A percentile compares a stretch with the other conserved stretches of the same genome.
These are phyloP conservation scores for Phalacrocorax carbo DNA, from an alignment of 2,113 vertebrate genomes.

Conservation along the genomic window DNA sequence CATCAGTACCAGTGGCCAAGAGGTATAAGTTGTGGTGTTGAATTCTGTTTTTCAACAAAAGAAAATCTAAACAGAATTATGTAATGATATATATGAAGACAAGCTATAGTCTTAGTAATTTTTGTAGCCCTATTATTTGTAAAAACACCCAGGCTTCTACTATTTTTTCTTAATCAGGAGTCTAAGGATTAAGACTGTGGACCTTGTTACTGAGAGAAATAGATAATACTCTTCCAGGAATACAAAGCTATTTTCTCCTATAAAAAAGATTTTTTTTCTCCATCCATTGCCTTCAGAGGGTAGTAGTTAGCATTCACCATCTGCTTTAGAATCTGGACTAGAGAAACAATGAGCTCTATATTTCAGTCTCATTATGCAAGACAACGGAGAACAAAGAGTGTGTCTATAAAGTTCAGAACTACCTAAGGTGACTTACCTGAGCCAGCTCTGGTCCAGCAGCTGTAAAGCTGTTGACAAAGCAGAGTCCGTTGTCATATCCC, in stretches of 20 bases:
- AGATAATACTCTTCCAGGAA: background rate
- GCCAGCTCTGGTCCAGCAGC: background rate
- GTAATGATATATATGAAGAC: background rate
- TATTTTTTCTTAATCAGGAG: background rate
- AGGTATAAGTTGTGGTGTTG: background rate
- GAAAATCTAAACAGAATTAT: background rate
- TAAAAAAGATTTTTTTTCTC: background rate
- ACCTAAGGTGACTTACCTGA: background rate
- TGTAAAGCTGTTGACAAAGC: background rate
- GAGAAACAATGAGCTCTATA: background rate
- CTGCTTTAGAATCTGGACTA: background rate
- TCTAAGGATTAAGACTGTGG: background rate
- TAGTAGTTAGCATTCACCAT: background rate
- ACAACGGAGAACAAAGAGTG: rapidly evolving
- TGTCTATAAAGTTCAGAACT: background rate
- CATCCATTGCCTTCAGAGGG: background rate
- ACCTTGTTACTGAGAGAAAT: background rate
- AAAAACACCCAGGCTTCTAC: background rate
- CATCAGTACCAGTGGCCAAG: background rate
- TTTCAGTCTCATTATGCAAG: background rate
- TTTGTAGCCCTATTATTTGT: background rate
- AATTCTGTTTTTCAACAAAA: background rate
- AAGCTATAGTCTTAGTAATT: background rate
- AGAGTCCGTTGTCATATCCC: background rate
- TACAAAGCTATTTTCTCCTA: background rate